Evolutionary conservation across 2,888 invertebrate species (phyloP).

Genomic region (Heliconius ismenius): DNA sequence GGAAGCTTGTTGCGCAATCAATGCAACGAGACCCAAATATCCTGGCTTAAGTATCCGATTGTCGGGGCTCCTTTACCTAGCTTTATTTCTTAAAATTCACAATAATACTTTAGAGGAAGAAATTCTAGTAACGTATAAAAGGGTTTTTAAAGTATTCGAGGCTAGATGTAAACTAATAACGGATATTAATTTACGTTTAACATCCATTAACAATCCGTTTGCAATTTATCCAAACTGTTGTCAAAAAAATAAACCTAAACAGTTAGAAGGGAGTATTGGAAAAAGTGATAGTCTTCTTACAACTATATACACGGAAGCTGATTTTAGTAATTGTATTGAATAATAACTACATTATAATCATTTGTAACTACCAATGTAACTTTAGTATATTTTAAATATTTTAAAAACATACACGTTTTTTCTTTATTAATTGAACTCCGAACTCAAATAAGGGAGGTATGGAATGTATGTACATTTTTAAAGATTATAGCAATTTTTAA

Average conservation of each 20-base stretch:
- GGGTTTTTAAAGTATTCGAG: constrained; percentile 62
- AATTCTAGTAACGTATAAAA: constrained; percentile 60
- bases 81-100: constrained; percentile 80
- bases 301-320: constrained; percentile 29
- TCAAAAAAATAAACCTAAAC: constrained; percentile 33
- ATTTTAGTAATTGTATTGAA: constrained; percentile 11
- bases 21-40: constrained; percentile 81
- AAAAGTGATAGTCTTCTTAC: constrained; percentile 47
- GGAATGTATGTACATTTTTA: neutral
- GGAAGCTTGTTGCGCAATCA: constrained; percentile 77
- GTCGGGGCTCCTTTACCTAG: constrained; percentile 82
- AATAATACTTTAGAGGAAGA: constrained; percentile 62
- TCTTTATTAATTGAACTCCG: neutral
- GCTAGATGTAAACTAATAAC: constrained; percentile 65
- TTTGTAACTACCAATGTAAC: neutral
- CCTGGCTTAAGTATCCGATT: constrained; percentile 76
- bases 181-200: constrained; percentile 70
- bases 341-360: neutral
- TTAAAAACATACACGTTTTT: neutral
- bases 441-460: neutral
- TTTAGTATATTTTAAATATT: neutral
- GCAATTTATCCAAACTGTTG: constrained; percentile 69
- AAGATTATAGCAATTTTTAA: neutral
- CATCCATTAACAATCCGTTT: constrained; percentile 81
- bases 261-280: constrained; percentile 44